Conservation (phyloP, 2,797 vertebrate species). For the Onychomys arenicola region DNA sequence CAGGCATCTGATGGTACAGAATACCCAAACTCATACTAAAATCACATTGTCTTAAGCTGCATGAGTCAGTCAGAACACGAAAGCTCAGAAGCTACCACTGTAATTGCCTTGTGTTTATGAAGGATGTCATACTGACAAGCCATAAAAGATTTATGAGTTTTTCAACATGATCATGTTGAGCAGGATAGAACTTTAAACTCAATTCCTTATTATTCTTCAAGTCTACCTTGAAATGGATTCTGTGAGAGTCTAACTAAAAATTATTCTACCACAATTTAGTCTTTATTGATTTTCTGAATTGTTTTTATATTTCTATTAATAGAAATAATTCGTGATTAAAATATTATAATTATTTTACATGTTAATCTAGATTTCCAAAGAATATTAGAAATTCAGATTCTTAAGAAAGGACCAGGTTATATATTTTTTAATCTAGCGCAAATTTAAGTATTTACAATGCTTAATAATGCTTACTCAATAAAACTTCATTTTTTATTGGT, state of each 20-base stretch:
- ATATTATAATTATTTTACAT: conserved; percentile 51
- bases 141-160: conserved; percentile 34
- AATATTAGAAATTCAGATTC: not conserved
- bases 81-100: not conserved
- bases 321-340: conserved; percentile 20
- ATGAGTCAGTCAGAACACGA: not conserved
- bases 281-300: conserved; percentile 50
- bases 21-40: not conserved
- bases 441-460: conserved; percentile 32
- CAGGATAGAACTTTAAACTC: not conserved
- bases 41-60: not conserved
- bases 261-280: conserved; percentile 30
- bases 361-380: conserved; percentile 47
- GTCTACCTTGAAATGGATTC: conserved; percentile 46
- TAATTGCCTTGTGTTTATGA: conserved; percentile 46
- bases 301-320: conserved; percentile 47
- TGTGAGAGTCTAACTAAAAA: conserved; percentile 14
- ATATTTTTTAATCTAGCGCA: conserved; percentile 43
- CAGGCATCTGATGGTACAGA: not conserved
- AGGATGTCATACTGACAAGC: conserved; percentile 22
- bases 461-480: conserved; percentile 50
- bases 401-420: not conserved
- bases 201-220: conserved; percentile 66
- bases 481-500: conserved; percentile 47
- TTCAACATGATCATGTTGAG: conserved; percentile 44